Percentiles rank a stretch among this genome's conserved stretches.
Conservation (phyloP, 2,888 invertebrate genomes). For the Calephelis perditalis region DNA sequence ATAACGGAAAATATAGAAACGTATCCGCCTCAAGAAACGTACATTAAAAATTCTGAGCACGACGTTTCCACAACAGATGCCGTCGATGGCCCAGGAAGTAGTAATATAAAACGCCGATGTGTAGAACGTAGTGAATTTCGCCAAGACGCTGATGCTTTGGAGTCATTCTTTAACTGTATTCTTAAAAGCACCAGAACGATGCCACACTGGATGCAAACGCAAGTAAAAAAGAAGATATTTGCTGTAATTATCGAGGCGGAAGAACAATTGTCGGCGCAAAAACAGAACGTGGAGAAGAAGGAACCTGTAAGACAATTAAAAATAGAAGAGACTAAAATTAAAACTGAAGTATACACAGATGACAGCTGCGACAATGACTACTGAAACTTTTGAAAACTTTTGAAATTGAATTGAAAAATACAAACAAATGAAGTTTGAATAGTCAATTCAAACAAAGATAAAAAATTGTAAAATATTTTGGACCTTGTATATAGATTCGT, state of each 20-base stretch:
- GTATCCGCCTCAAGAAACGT: constrained; percentile 37
- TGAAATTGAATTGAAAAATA: too few species aligned
- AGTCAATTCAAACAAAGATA: too few species aligned
- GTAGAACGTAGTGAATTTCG: constrained; percentile 28
- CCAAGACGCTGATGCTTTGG: constrained; percentile 49
- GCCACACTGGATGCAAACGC: constrained; percentile 69
- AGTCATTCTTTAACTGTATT: constrained; percentile 62
- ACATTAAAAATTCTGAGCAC: constrained; percentile 42
- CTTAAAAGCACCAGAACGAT: constrained; percentile 60
- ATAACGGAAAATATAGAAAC: constrained; percentile 66
- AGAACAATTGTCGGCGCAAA: constrained; percentile 48
- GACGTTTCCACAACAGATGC: constrained; percentile 49
- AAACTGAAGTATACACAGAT: constrained; percentile 51
- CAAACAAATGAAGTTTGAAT: too few species aligned
- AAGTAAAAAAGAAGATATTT: constrained; percentile 69
- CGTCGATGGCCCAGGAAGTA: constrained; percentile 26
- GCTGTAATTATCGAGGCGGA: constrained; percentile 65
- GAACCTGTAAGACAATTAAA: constrained; percentile 29
- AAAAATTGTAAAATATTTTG: too few species aligned
- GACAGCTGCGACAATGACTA: constrained; percentile 36
- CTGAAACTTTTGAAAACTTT: neutral
- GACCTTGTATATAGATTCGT: too few species aligned
- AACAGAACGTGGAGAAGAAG: constrained; percentile 23
- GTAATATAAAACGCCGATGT: constrained; percentile 42
- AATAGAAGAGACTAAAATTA: constrained; percentile 48